Percentiles rank a stretch among this genome's conserved stretches.
Evolutionary conservation across 2,797 vertebrate species (phyloP).

Genomic region (Rachycentron canadum): DNA sequence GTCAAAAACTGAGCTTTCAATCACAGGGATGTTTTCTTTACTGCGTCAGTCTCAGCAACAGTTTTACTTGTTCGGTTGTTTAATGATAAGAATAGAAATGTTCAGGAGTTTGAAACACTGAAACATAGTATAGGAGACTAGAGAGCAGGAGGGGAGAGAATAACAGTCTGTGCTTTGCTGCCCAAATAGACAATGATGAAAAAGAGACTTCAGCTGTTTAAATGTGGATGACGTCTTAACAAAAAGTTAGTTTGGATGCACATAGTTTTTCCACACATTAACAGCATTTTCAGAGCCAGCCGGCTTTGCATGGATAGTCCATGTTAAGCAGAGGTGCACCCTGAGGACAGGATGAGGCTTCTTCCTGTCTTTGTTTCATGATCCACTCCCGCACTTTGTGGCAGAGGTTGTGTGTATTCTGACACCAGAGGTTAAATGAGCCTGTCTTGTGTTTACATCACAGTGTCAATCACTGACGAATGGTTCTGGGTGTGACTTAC

Average conservation of each 20-base stretch:
- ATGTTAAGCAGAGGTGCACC: slow-evolving; percentile 4
- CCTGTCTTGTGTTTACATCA: slow-evolving; percentile 78
- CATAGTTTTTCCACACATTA: neutral
- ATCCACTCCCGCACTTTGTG: slow-evolving; percentile 32
- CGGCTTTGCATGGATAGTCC: neutral
- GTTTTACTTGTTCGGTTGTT: neutral
- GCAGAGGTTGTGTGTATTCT: slow-evolving; percentile 46
- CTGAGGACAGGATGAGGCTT: slow-evolving; percentile 44
- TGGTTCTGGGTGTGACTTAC: slow-evolving; percentile 56
- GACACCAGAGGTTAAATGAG: slow-evolving; percentile 67
- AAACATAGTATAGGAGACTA: neutral
- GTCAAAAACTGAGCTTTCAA: neutral
- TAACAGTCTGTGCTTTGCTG: too few relatives aligned
- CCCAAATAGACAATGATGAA: too few relatives aligned
- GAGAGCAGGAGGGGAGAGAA: neutral
- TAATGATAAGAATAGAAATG: neutral
- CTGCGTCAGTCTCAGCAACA: neutral
- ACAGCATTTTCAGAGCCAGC: slow-evolving; percentile 10
- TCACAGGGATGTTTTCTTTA: neutral
- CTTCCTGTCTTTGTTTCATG: slow-evolving; percentile 40
- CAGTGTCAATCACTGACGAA: slow-evolving; percentile 77
- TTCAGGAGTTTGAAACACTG: neutral
- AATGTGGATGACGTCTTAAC: neutral
- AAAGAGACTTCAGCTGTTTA: neutral
- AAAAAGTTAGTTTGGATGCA: neutral